phyloP scores from a whole-genome alignment of 2,888 invertebrate genomes.

The Euproctis similis region DNA sequence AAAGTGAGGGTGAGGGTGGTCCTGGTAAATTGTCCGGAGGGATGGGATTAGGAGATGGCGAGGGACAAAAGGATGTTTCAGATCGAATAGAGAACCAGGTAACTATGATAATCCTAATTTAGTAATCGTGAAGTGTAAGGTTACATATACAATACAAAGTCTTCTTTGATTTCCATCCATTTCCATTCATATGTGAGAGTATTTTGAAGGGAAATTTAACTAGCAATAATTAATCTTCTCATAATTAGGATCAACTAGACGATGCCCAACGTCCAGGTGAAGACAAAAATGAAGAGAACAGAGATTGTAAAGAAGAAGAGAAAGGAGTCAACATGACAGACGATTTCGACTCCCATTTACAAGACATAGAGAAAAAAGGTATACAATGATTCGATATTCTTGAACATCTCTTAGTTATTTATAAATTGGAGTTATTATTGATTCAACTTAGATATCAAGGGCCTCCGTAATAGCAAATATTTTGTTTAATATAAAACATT shows the following conservation, averaged over 20 bases:
- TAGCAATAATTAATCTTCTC: background rate
- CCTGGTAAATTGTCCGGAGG: slow-evolving; percentile 80
- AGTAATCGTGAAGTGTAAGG: too few relatives aligned
- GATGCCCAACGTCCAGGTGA: slow-evolving; percentile 88
- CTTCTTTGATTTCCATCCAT: too few relatives aligned
- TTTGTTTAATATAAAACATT: too few relatives aligned
- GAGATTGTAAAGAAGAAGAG: slow-evolving; percentile 90
- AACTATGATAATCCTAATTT: slow-evolving; percentile 4
- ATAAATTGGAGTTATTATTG: too few relatives aligned
- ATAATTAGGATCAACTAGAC: slow-evolving; percentile 95
- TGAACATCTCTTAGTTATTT: too few relatives aligned
- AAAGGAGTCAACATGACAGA: slow-evolving; percentile 97
- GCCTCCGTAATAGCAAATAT: too few relatives aligned
- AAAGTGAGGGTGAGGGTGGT: slow-evolving; percentile 80
- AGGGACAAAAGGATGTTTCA: slow-evolving; percentile 95
- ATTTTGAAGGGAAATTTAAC: too few relatives aligned
- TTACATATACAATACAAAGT: too few relatives aligned
- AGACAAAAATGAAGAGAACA: slow-evolving; percentile 83
- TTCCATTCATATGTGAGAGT: too few relatives aligned
- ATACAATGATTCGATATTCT: too few relatives aligned
- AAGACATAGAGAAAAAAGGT: slow-evolving; percentile 83
- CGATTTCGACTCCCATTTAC: slow-evolving; percentile 92
- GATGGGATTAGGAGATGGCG: slow-evolving; percentile 94
- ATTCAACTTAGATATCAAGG: too few relatives aligned
- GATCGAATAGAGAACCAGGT: slow-evolving; percentile 86